Evolutionary conservation across 1,140 invertebrate species (phyloP), one percentile per base, ranked within the genome.

Genomic region (Euschistus heros): DNA sequence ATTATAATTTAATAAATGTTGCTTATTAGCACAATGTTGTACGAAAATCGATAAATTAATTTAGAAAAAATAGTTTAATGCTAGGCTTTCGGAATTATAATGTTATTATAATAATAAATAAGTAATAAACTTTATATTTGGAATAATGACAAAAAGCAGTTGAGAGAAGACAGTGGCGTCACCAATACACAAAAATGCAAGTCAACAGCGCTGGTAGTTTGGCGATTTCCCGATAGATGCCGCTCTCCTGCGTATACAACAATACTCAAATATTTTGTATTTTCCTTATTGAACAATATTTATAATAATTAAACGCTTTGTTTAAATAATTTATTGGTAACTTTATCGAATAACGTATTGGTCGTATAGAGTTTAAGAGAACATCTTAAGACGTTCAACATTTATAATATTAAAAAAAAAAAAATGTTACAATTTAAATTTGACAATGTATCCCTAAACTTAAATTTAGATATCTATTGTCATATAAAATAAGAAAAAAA

Each of bases 141-240:
- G 2, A 24, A 10, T 57, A 57, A n/a, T 50, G n/a, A 50, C n/a
- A 15, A 24, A 26, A 18, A 57, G 54, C 24, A 1, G 24, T 7
- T 14, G 5, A 18, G 26, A 24, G 54, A 26, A 10, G 24, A 17
- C 15, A 24, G 54, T 57, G 54, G 54, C 54, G 54, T 57, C 18
- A 57, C 24, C 54, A 17, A 15, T 57, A 24, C 20, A 24, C 18
- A 57, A 57, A 57, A 57, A 57, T 57, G 54, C 15, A 24, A 57
- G 54, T 24, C 54, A 57, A 24, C 54, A 3, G 47, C 47, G 20
- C 54, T 24, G 24, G 18, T 15, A 57, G 54, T 57, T 57, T 24
- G 15, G 0, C 54, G 54, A 5, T 57, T 27, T 2, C 22, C 54
- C 54, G 20, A 57, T 26, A 57, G 54, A 57, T 57, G 24, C 18